Conservation (phyloP, 2,113 vertebrate species). For the Microtus pennsylvanicus region DNA sequence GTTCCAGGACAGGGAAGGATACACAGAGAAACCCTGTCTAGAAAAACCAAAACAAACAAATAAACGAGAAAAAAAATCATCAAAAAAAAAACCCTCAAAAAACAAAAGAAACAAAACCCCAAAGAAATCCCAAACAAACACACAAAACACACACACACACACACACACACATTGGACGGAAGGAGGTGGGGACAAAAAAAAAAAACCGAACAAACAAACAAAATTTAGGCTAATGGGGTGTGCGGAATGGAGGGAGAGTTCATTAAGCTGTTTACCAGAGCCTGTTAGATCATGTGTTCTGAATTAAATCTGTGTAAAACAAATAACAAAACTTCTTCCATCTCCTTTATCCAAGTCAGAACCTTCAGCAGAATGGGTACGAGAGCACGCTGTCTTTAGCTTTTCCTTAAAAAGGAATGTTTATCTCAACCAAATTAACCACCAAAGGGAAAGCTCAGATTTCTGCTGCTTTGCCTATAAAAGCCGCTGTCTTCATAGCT, state of each 20-base stretch:
- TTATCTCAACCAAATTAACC: slow-evolving; percentile 82
- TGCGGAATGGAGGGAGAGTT: slow-evolving; percentile 21
- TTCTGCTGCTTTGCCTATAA: slow-evolving; percentile 83
- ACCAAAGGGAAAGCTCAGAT: slow-evolving; percentile 83
- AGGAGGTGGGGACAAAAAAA: slow-evolving; percentile 37
- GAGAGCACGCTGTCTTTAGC: slow-evolving; percentile 75
- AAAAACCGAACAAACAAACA: slow-evolving; percentile 47
- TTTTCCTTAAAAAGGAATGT: slow-evolving; percentile 87
- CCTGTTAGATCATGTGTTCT: slow-evolving; percentile 83
- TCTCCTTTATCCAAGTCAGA: slow-evolving; percentile 82
- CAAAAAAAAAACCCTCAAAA: neutral
- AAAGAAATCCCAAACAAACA: neutral
- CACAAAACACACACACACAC: neutral
- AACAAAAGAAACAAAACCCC: neutral
- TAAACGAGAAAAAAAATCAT: neutral
- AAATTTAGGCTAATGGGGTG: slow-evolving; percentile 72
- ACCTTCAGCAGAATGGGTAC: slow-evolving; percentile 52
- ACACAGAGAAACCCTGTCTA: neutral
- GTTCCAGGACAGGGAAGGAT: neutral
- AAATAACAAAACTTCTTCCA: slow-evolving; percentile 63
- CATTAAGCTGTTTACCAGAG: slow-evolving; percentile 68
- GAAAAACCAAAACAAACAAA: neutral
- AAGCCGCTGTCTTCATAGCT: slow-evolving; percentile 85
- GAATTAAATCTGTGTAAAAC: slow-evolving; percentile 73
- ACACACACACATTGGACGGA: neutral